Percentiles rank a stretch among this genome's conserved stretches.
phyloP scores from a whole-genome alignment of 1,140 invertebrate species.

The Aporrectodea caliginosa region DNA sequence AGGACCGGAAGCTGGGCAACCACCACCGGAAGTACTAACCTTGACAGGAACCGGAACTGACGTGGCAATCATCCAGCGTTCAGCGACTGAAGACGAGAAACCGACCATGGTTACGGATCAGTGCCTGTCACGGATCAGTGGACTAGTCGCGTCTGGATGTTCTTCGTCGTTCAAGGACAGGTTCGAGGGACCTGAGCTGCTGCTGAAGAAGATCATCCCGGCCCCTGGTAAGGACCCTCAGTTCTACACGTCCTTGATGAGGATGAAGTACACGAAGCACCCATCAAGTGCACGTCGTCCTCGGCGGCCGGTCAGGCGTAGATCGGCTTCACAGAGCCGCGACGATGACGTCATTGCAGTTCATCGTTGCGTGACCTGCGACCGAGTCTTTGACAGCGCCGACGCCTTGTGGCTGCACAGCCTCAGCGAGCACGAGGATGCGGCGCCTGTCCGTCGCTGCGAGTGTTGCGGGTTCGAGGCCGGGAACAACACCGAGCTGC shows the following conservation, averaged over 20 bases:
- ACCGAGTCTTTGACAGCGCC: too few species aligned
- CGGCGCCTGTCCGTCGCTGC: background rate
- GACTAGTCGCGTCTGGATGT: too few species aligned
- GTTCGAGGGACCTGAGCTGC: background rate
- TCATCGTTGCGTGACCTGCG: too few species aligned
- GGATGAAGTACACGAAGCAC: background rate
- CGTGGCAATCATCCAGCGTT: background rate
- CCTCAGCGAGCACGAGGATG: background rate
- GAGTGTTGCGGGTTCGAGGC: constrained; percentile 15
- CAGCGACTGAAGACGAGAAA: background rate
- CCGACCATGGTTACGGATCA: background rate
- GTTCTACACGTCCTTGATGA: background rate
- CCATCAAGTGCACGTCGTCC: background rate
- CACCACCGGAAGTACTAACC: too few species aligned
- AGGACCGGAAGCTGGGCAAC: background rate
- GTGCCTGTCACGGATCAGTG: too few species aligned
- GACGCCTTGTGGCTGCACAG: background rate
- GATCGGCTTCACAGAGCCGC: background rate
- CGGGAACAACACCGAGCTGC: constrained; percentile 14
- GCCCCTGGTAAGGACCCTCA: background rate
- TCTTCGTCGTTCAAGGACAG: too few species aligned
- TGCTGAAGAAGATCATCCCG: background rate
- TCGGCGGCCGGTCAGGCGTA: background rate
- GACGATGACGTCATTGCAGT: background rate
- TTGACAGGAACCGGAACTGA: background rate